Base-by-base conservation (phyloP, 2,113 vertebrate species). In the Gyps fulvus region DNA sequence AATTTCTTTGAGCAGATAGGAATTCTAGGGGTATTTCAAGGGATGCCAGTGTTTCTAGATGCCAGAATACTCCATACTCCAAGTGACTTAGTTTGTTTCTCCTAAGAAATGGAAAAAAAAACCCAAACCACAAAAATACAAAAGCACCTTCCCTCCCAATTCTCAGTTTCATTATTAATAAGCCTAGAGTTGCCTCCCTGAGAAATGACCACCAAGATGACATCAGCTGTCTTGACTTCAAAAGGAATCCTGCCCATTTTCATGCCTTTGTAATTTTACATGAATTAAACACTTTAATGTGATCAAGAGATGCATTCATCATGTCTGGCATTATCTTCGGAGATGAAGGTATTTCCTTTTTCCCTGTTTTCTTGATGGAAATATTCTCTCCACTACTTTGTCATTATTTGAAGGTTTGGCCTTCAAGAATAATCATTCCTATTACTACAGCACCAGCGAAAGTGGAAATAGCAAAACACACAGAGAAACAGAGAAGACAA, bases 251-350 rank as follows among this genome's bases (percentile, higher is more conserved):
- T 84, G 63, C 76, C 96, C 42, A 83, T 96, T 95, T 95, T 93
- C 65, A 96, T 96, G 65, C 52, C 76, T 97, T 97, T 96, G 89
- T 92, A 96, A 96, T 97, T 92, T 94, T 84, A 96, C 89, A 91
- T 90, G 67, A 93, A 93, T 89, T 65, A 93, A 93, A 70, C 52
- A 85, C 78, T 80, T 93, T 40, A 63, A 34, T 61, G 20, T 93
- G 89, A 97, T 97, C 83, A 97, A 94, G 84, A 95, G 79, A 70
- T 91, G 70, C 20, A 83, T 96, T 97, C 84, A 91, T 91, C 90
- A 89, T 78, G 29, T 90, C 62, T 87, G 66, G 20, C 84, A 81
- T 92, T 95, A 85, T 95, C 84, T 80, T 95, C 73, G 43, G 84
- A 95, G 54, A 96, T 78, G 6, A 95, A 95, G 85, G 74, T 79